Evolutionary conservation across 2,797 vertebrate species (phyloP).

Genomic region (Hypotaenidia okinawae): DNA sequence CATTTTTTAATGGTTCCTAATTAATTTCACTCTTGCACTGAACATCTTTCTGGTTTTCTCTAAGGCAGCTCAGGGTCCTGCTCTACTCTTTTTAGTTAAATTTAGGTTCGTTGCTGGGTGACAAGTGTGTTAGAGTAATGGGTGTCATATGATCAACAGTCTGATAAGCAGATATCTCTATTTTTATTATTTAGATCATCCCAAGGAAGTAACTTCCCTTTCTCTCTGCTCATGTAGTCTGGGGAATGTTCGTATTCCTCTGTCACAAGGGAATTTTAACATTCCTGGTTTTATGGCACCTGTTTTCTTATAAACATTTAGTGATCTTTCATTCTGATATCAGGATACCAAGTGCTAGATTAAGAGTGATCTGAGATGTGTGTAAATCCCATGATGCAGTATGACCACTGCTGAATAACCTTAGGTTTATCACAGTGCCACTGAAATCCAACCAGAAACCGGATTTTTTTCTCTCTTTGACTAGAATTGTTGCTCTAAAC

Average conservation of each 20-base stretch:
- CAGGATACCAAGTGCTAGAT: neutral
- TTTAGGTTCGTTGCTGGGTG: neutral
- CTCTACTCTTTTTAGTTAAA: neutral
- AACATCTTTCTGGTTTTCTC: neutral
- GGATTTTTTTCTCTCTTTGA: neutral
- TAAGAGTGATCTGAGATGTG: neutral
- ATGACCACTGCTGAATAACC: neutral
- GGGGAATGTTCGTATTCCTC: neutral
- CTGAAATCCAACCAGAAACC: neutral
- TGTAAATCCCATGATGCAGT: neutral
- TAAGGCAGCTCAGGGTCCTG: neutral
- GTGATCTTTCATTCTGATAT: neutral
- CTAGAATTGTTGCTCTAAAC: neutral
- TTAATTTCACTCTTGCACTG: neutral
- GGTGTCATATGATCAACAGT: neutral
- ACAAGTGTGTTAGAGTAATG: neutral
- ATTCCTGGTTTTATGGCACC: neutral
- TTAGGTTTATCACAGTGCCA: neutral
- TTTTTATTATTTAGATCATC: neutral
- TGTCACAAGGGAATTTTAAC: neutral
- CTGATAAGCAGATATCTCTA: neutral
- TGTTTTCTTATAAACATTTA: neutral
- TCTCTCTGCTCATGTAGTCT: neutral
- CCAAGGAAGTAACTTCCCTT: neutral
- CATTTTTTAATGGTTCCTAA: neutral